A percentile compares a stretch with the other conserved stretches of the same genome.
These are phyloP conservation scores for Poecilus cupreus DNA, from an alignment of 2,888 invertebrate species.

Conservation along the genomic window DNA sequence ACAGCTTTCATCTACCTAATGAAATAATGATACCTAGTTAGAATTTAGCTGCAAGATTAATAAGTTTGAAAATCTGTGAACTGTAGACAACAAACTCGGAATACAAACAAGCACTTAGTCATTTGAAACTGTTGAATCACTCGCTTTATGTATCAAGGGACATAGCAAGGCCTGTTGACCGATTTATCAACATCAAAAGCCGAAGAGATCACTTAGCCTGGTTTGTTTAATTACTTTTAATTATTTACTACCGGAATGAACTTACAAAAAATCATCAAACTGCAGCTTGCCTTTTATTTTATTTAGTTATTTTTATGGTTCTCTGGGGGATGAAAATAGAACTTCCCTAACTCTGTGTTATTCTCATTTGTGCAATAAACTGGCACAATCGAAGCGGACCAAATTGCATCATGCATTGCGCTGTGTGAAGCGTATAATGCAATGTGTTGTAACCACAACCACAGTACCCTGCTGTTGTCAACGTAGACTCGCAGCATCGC, in stretches of 20 bases:
- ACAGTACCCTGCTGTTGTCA: too few species aligned
- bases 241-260: neutral
- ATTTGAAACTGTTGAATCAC: neutral
- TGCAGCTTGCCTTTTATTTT: neutral
- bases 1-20: conserved; percentile 27
- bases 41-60: conserved; percentile 12
- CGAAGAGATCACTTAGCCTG: neutral
- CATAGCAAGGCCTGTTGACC: too few species aligned
- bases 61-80: neutral
- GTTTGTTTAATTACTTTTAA: neutral
- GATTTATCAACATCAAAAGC: neutral
- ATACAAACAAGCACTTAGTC: neutral
- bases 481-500: neutral
- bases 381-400: too few species aligned
- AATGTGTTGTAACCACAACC: too few species aligned
- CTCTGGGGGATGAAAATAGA: too few species aligned
- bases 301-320: too few species aligned
- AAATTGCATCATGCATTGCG: too few species aligned
- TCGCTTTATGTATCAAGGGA: neutral
- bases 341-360: too few species aligned
- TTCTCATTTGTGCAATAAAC: too few species aligned
- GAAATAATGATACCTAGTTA: conserved; percentile 38
- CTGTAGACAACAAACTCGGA: neutral
- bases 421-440: too few species aligned
- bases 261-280: too few species aligned